These are phyloP conservation scores for Alitta virens DNA, from an alignment of 2,888 invertebrate genomes.

Conservation along the genomic window DNA sequence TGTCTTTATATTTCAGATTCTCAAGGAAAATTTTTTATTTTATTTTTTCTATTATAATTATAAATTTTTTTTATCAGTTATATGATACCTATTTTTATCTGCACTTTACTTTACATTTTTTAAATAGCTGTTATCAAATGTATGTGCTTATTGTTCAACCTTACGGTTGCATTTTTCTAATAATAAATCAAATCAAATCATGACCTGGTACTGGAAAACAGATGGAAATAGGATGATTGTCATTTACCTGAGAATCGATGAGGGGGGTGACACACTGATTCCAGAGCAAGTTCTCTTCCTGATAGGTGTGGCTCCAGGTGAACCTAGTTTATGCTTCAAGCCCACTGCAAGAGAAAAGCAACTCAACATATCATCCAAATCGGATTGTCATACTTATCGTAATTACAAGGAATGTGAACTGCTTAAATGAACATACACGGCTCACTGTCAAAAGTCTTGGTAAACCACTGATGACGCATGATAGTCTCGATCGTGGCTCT, in stretches of 20 bases:
- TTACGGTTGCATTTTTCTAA: too few species aligned
- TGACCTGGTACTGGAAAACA: background rate
- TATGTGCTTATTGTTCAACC: too few species aligned
- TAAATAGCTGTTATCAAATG: too few species aligned
- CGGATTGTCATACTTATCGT: too few species aligned
- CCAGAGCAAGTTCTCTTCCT: slow-evolving; percentile 46
- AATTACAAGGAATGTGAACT: too few species aligned
- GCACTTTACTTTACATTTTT: too few species aligned
- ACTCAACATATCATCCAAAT: too few species aligned
- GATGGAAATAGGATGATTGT: too few species aligned
- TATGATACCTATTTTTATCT: background rate
- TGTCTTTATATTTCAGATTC: too few species aligned
- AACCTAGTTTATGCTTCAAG: too few species aligned
- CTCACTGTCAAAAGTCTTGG: slow-evolving; percentile 46
- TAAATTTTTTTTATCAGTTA: background rate
- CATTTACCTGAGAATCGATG: background rate
- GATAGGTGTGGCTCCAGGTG: slow-evolving; percentile 5
- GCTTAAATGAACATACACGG: background rate
- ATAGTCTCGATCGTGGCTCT: slow-evolving; percentile 71
- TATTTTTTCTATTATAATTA: background rate
- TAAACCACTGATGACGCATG: slow-evolving; percentile 73
- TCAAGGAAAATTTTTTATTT: too few species aligned
- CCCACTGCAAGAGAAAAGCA: too few species aligned
- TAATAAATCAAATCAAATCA: background rate
- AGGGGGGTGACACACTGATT: slow-evolving; percentile 35